Evolutionary conservation across 2,888 invertebrate genomes (phyloP), one percentile per base, ranked within the genome.

Genomic region (Acleris emargana): DNA sequence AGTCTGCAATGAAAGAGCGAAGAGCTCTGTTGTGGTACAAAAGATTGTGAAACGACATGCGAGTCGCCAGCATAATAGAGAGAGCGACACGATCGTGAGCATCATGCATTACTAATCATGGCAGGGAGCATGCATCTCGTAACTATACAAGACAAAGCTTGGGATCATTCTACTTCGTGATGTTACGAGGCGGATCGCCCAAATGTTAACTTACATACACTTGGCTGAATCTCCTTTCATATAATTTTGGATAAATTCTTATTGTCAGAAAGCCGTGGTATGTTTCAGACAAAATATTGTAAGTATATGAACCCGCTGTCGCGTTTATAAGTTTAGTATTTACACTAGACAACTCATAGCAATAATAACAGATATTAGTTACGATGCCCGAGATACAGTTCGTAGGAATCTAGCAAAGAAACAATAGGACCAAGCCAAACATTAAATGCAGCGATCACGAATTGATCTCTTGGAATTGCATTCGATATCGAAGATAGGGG

Each of bases 41-140:
- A 84, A 84, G 87, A 87, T 87, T 86, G 86, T 86, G 85, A 87
- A 88, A 86, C 83, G 83, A 88, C 87, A 87, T 82, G 84, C 80
- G 75, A 76, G 50, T 50, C 45, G 51, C 55, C 22, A 76, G 75
- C 77, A 89, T 87, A 89, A 89, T 87, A 81, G 88, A 86, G 88
- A 90, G 87, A 88, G 88, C 84, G 77, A 81, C 79, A 77, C 78
- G 81, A 83, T 82, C 83, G 82, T 80, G 82, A 80, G 80, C 84
- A 84, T 81, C 84, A 83, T 87, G 86, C 84, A 84, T 87, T 83
- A 87, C 86, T 85, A 85, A 86, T 84, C 81, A 82, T 78, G 76
- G 80, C 75, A 52, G 64, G 58, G 58, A 78, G 78, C 77, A 76
- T 79, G 81, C 78, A 76, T 76, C 81, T 80, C 75, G 73, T 77